Base-by-base conservation (phyloP, 2,888 invertebrate genomes). In the Harmothoe impar region DNA sequence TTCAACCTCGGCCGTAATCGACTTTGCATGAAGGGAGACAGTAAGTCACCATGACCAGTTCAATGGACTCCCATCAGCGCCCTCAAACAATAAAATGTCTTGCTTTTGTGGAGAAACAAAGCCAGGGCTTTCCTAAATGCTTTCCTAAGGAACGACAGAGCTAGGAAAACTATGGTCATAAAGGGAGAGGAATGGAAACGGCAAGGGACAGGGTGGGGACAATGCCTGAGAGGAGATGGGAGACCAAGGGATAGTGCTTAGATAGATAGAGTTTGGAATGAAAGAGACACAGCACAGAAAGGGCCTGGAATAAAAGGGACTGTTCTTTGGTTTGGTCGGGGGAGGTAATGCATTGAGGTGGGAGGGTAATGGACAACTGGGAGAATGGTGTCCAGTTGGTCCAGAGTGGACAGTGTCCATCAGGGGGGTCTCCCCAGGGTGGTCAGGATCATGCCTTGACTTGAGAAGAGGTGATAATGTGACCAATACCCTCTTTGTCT, bases 11-110 rank as follows among this genome's bases (percentile, higher is more conserved):
- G n/a, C 3, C 15, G 62, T 62, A 62, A 62, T 62, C 23, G 62
- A 62, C 62, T 62, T 62, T 62, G 62, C 62, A 62, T n/a, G 62
- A 62, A 62, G 62, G 62, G 62, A n/a, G n/a, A 20, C n/a, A n/a
- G 62, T 62, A 62, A 62, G 62, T 62, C 62, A 62, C 7, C 62
- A n/a, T 62, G 20, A 62, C 62, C 62, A 62, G 62, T 62, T n/a
- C 62, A 62, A n/a, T 62, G 62, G 15, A n/a, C 62, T n/a, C n/a
- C 62, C 20, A 62, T 62, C 62, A 62, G 62, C 62, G 62, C 20
- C 23, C n/a, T 43, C 43, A 3, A 43, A n/a, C 23, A 62, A 62
- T 62, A 62, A 62, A 62, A 62, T 62, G 62, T 62, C 62, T 62
- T 20, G n/a, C n/a, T 62, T 62, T 15, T n/a, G 62, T 3, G 0